A percentile compares a stretch with the other conserved stretches of the same genome.
Conservation (phyloP, 2,113 vertebrate genomes). For the Lynx canadensis region DNA sequence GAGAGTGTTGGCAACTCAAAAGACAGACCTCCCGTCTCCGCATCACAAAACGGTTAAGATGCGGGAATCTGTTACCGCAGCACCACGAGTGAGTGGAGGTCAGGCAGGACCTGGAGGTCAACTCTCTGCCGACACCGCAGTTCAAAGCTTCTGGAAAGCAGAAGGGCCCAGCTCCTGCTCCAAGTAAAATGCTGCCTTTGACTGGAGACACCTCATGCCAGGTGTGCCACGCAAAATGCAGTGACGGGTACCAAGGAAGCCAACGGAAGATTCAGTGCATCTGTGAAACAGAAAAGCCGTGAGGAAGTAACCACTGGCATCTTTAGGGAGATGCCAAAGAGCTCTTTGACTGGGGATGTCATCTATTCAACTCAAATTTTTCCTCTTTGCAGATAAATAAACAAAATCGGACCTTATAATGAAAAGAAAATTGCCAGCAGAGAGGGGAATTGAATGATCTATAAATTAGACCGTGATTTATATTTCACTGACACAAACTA, state of each 20-base stretch:
- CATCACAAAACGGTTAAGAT: accelerated
- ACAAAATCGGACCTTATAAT: conserved; percentile 6
- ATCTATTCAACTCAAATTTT: not conserved
- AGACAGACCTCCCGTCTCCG: not conserved
- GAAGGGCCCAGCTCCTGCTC: accelerated
- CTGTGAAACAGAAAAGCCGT: accelerated
- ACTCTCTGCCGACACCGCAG: accelerated
- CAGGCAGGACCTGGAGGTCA: accelerated
- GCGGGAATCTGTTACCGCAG: accelerated
- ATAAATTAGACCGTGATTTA: conserved; percentile 11
- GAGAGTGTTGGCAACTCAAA: accelerated
- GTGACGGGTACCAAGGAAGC: accelerated
- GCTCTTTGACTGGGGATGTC: too few species aligned
- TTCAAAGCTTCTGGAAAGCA: accelerated
- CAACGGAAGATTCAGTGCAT: not conserved
- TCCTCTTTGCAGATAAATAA: not conserved
- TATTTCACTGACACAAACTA: conserved; percentile 31
- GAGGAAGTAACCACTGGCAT: not conserved
- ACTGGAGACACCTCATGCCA: not conserved
- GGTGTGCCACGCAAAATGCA: accelerated
- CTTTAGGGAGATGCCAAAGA: too few species aligned
- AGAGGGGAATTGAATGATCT: not conserved
- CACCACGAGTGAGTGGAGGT: accelerated
- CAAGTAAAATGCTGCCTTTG: not conserved
- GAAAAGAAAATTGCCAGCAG: not conserved